Evolutionary conservation across 2,888 invertebrate species (phyloP).

Genomic region (Lissocephala sabroskyi): DNA sequence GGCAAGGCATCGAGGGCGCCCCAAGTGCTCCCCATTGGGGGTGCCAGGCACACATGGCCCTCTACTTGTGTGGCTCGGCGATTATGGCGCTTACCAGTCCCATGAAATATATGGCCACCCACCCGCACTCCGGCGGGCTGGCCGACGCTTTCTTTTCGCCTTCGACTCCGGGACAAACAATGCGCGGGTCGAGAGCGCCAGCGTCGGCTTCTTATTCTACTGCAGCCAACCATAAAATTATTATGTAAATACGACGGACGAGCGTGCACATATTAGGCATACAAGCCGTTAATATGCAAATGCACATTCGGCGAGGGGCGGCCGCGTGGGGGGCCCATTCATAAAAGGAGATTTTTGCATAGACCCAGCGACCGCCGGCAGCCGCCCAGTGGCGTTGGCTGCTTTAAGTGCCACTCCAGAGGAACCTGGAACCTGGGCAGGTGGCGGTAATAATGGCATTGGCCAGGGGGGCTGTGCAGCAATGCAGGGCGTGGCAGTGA

Average conservation of each 20-base stretch:
- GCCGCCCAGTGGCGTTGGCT: no score
- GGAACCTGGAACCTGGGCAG: no score
- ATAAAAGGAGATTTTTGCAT: constrained; percentile 3
- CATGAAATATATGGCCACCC: constrained; percentile 1
- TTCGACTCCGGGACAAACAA: constrained; percentile 42
- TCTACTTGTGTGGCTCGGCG: not conserved
- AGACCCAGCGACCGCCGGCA: not conserved
- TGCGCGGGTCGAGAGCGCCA: no score
- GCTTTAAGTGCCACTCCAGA: not conserved
- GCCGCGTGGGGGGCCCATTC: not conserved
- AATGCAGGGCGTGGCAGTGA: no score
- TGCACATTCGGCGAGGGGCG: constrained; percentile 25
- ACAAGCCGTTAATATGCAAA: constrained; percentile 63
- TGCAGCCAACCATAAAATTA: constrained; percentile 61
- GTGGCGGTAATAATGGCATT: no score
- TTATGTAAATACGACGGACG: constrained; percentile 46
- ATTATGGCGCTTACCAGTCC: constrained; percentile 1
- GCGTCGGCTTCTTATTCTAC: constrained; percentile 49
- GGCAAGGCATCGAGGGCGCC: not conserved
- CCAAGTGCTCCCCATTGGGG: not conserved
- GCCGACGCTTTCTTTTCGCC: constrained; percentile 31
- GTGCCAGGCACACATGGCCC: no score
- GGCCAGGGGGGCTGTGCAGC: no score
- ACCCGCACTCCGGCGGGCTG: constrained; percentile 6
- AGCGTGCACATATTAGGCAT: constrained; percentile 55